phyloP scores from a whole-genome alignment of 2,113 vertebrate species.

The Silurus meridionalis region DNA sequence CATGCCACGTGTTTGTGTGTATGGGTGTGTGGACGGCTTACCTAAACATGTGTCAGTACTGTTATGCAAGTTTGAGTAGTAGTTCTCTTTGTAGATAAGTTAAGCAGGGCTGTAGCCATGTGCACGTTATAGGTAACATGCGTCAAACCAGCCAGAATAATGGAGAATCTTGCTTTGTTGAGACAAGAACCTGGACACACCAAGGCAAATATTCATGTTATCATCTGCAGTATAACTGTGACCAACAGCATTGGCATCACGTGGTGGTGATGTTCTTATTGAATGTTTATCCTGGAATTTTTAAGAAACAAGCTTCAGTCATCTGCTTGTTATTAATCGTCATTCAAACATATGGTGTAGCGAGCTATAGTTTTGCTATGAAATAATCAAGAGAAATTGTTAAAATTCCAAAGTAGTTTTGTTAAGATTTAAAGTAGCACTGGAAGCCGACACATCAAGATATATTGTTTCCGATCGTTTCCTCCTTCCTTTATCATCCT shows the following conservation, averaged over 20 bases:
- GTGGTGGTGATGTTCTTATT: not conserved
- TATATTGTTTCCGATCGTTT: not conserved
- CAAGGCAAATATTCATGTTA: not conserved
- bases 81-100: not conserved
- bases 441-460: not conserved
- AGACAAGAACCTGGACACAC: not conserved
- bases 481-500: not conserved
- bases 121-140: not conserved
- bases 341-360: not conserved
- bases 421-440: not conserved
- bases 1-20: not conserved
- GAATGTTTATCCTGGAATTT: not conserved
- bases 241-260: not conserved
- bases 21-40: conserved; percentile 1
- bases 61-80: not conserved
- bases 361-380: not conserved
- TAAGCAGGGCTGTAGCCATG: not conserved
- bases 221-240: not conserved
- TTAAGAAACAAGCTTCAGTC: not conserved
- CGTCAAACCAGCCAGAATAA: not conserved
- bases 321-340: not conserved
- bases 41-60: not conserved
- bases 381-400: not conserved
- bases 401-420: not conserved
- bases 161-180: not conserved